A percentile compares a stretch with the other conserved stretches of the same genome.
Evolutionary conservation across 2,113 vertebrate genomes (phyloP).

Genomic region (Dendropsophus ebraccatus): DNA sequence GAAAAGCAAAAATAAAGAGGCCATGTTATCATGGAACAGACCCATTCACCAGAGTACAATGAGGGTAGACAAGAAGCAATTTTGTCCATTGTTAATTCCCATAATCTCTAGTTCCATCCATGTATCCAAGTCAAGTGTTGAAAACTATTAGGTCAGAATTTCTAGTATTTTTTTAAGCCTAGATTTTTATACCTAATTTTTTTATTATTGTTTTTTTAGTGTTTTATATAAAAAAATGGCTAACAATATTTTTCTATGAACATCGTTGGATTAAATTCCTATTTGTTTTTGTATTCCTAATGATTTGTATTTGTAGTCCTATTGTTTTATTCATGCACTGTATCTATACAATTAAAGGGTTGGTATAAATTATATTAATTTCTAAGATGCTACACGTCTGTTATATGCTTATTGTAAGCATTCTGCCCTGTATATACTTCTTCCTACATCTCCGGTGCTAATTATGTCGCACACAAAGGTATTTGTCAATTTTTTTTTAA

Average conservation of each 20-base stretch:
- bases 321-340: constrained; percentile 41
- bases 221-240: constrained; percentile 37
- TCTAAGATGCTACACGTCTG: constrained; percentile 48
- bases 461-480: constrained; percentile 31
- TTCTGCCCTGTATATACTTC: constrained; percentile 51
- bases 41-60: neutral
- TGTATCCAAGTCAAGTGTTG: neutral
- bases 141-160: neutral
- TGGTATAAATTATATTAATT: constrained; percentile 60
- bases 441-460: constrained; percentile 51
- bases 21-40: neutral
- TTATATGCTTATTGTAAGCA: constrained; percentile 55
- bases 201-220: constrained; percentile 13
- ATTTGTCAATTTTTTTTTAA: constrained; percentile 8
- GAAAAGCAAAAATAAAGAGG: neutral
- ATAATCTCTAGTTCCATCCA: neutral
- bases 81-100: neutral
- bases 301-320: constrained; percentile 24
- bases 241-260: constrained; percentile 45
- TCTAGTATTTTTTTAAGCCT: neutral
- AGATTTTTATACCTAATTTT: constrained; percentile 11
- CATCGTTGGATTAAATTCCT: constrained; percentile 15
- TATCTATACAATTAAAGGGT: constrained; percentile 48
- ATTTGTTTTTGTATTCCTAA: constrained; percentile 19
- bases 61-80: neutral